These are phyloP conservation scores for Epiperipatus broadwayi DNA, from an alignment of 2,888 invertebrate genomes.

Conservation along the genomic window DNA sequence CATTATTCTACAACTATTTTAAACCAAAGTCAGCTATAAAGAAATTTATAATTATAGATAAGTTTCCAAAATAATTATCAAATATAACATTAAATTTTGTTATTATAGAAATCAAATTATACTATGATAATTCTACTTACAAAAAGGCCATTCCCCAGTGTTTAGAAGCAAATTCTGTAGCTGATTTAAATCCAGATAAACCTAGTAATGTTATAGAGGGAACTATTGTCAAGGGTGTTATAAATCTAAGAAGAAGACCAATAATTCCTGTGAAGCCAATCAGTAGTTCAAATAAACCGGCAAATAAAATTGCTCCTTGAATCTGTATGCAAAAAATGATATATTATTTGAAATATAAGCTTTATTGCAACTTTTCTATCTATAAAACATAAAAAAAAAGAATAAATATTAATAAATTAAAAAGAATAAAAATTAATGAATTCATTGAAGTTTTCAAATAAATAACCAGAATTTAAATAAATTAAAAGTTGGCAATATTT, in stretches of 20 bases:
- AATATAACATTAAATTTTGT: not conserved
- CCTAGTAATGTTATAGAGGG: slow-evolving; percentile 67
- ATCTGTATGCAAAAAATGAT: slow-evolving; percentile 30
- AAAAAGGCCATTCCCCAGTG: slow-evolving; percentile 64
- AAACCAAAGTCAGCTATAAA: not conserved
- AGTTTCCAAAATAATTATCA: too few species aligned
- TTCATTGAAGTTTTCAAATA: too few species aligned
- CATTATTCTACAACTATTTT: slow-evolving; percentile 5
- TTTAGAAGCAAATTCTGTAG: slow-evolving; percentile 54
- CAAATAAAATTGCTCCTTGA: slow-evolving; percentile 60
- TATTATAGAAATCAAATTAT: not conserved
- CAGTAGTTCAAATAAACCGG: slow-evolving; percentile 52
- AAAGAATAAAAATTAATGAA: too few species aligned
- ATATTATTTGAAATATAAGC: too few species aligned
- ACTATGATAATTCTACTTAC: slow-evolving; percentile 36
- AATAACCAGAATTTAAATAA: too few species aligned
- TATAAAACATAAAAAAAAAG: too few species aligned
- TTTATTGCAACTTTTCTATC: too few species aligned
- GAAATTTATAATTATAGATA: not conserved
- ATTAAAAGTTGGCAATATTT: too few species aligned
- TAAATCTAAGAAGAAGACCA: slow-evolving; percentile 48
- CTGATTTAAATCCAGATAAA: slow-evolving; percentile 58
- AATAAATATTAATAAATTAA: too few species aligned
- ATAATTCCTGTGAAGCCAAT: slow-evolving; percentile 50
- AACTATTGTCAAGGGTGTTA: slow-evolving; percentile 62